Conservation (phyloP, 37 sponge, comb jelly and placozoan genomes). For the Petrosia ficiformis region DNA sequence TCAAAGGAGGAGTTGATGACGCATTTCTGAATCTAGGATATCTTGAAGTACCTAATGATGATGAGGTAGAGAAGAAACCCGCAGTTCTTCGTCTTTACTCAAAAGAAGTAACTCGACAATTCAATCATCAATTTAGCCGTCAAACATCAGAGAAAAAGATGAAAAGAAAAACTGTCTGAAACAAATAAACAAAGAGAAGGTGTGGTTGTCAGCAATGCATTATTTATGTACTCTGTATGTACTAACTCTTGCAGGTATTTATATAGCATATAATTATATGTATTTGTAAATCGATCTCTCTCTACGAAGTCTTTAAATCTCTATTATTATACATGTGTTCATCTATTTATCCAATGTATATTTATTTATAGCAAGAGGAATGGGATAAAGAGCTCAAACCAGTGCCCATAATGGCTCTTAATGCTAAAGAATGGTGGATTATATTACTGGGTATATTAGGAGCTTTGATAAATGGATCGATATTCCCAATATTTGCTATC, state of each 20-base stretch:
- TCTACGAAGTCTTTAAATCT: too few species aligned
- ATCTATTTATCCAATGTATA: not conserved
- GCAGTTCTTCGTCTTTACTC: too few species aligned
- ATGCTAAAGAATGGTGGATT: conserved; percentile 76
- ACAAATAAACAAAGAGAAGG: not conserved
- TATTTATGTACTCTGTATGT: too few species aligned
- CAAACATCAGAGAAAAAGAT: not conserved
- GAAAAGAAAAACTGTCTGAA: too few species aligned
- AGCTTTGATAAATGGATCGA: conserved; percentile 43
- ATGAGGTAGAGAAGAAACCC: too few species aligned
- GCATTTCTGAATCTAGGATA: not conserved
- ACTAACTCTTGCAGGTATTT: too few species aligned
- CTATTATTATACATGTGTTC: too few species aligned
- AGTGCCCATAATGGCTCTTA: conserved; percentile 31
- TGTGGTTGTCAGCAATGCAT: too few species aligned
- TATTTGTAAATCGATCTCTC: too few species aligned
- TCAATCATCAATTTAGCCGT: not conserved
- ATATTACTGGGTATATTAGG: conserved; percentile 68
- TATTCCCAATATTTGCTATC: conserved; percentile 69
- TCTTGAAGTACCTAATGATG: too few species aligned
- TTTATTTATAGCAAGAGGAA: not conserved
- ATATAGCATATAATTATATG: too few species aligned
- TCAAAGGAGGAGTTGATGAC: not conserved
- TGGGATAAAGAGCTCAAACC: not conserved
- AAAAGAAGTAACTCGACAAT: too few species aligned